Percentiles rank a stretch among this genome's conserved stretches.
These are phyloP conservation scores for Trichopria drosophilae DNA, from an alignment of 2,888 invertebrate species.

Conservation along the genomic window DNA sequence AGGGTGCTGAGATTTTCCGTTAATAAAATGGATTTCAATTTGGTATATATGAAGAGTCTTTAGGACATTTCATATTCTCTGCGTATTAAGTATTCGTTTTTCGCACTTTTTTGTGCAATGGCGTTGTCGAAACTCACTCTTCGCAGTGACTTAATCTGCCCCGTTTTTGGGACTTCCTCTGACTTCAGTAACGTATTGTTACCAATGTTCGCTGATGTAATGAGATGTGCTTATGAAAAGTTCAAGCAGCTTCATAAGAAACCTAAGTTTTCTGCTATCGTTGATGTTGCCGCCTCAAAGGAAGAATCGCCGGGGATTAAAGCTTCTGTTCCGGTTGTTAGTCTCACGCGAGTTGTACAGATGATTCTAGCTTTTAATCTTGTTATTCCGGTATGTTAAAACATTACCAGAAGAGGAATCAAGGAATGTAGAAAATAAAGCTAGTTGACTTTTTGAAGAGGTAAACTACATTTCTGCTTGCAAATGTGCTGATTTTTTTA, in stretches of 20 bases:
- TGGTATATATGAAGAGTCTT: too few relatives aligned
- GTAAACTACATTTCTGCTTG: too few relatives aligned
- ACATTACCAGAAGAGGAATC: too few relatives aligned
- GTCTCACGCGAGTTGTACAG: slow-evolving; percentile 1
- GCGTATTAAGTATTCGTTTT: neutral
- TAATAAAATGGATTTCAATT: too few relatives aligned
- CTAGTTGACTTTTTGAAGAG: too few relatives aligned
- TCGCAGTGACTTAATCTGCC: slow-evolving; percentile 2
- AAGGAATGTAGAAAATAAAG: too few relatives aligned
- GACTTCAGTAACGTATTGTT: neutral
- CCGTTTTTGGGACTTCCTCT: slow-evolving; percentile 1
- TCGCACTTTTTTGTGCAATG: neutral
- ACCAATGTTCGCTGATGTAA: slow-evolving; percentile 1
- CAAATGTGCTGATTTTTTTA: neutral
- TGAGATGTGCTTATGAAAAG: neutral
- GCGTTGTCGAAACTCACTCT: slow-evolving; percentile 2
- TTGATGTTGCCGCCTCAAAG: neutral
- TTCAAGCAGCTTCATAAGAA: neutral
- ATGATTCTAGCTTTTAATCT: neutral
- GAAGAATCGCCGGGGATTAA: neutral
- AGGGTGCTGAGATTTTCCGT: too few relatives aligned
- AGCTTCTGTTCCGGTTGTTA: neutral
- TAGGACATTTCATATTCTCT: too few relatives aligned
- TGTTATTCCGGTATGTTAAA: neutral
- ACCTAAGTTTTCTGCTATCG: neutral